Evolutionary conservation across 2,113 vertebrate genomes (phyloP).

Genomic region (Apteryx mantelli): DNA sequence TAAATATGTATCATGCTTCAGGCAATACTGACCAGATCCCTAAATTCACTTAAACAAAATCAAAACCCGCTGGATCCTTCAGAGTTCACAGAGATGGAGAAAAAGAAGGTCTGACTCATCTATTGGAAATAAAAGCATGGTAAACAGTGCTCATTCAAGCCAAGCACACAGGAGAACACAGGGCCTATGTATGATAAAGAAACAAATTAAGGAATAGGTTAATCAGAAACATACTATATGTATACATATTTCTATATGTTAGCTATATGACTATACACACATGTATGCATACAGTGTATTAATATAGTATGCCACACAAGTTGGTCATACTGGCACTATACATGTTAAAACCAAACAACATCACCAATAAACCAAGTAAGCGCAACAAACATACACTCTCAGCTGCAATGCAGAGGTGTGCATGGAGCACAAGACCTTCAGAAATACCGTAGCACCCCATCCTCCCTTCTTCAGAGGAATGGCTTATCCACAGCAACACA

Average conservation of each 20-base stretch:
- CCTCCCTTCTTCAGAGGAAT: neutral
- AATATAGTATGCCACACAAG: rapidly evolving
- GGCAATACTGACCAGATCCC: neutral
- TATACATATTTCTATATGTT: neutral
- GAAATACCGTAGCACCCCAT: neutral
- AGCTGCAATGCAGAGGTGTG: neutral
- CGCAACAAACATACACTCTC: rapidly evolving
- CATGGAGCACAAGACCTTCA: neutral
- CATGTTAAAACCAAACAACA: neutral
- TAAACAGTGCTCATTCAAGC: neutral
- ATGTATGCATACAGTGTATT: neutral
- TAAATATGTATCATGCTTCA: neutral
- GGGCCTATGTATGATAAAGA: neutral
- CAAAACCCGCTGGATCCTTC: neutral
- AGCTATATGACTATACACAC: rapidly evolving
- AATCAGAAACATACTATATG: neutral
- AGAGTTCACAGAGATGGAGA: rapidly evolving
- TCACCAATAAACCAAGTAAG: neutral
- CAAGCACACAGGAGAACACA: neutral
- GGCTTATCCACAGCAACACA: neutral
- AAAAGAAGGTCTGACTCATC: neutral
- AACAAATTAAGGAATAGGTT: neutral
- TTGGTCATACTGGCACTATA: rapidly evolving
- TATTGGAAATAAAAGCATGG: neutral
- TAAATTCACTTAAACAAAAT: neutral